Evolutionary conservation across 2,888 invertebrate species (phyloP), one percentile per base, ranked within the genome.

Genomic region (Azorinus chamasolen): DNA sequence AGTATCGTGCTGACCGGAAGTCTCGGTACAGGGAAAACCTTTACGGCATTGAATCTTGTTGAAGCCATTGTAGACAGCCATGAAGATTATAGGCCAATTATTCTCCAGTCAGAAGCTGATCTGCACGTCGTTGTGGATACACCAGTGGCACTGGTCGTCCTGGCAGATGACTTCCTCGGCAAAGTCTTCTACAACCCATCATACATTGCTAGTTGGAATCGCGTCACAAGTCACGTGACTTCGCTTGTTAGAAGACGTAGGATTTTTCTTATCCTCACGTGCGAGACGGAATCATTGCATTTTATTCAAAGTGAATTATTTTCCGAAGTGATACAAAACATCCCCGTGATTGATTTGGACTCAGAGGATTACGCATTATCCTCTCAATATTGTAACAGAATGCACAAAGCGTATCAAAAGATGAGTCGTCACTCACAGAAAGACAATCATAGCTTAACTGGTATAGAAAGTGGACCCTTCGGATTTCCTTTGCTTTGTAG

Each of bases 151-250:
- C 32, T 54, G 45, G 53, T 80, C 1, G 65, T 76, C 1, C 1
- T 76, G 1, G 57, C 63, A 14, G 72, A 75, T n/a, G 76, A 80
- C 45, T 70, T 73, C 24, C 41, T 76, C n/a, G 75, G 80, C 10
- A 39, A 22, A 6, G 25, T 20, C 22, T 3, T 25, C 6, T 46
- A 43, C 8, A 22, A 62, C 25, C 53, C 51, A 1, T 25, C 43
- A 8, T 18, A 43, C 32, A 18, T 72, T 3, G 24, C 43, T 37
- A 65, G 63, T 10, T 69, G 63, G 64, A 57, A 64, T 20, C 32
- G 57, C 8, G 41, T 61, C 10, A 25, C 37, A 24, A 69, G 53
- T 16, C 22, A 48, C 10, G 16, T 65, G 18, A 41, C 50, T 16
- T 18, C 46, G n/a, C 22, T 71, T 18, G 22, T 72, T 5, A 64